These are phyloP conservation scores for Dendrophyllia cribrosa DNA, from an alignment of 64 coral and sea anemone genomes.

Conservation along the genomic window DNA sequence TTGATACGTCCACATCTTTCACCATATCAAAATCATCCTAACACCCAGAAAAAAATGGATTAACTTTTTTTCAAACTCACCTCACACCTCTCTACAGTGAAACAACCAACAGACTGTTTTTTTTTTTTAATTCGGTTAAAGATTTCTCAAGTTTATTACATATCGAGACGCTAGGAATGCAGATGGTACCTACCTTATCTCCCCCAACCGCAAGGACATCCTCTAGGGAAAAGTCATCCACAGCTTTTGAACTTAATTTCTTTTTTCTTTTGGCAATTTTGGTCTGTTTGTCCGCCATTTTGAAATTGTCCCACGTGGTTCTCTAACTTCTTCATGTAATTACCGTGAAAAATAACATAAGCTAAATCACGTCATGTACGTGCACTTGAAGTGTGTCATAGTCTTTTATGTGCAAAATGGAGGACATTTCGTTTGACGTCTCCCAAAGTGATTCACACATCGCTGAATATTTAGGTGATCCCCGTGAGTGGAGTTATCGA, in stretches of 20 bases:
- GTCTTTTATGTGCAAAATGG: not conserved
- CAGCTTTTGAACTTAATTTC: constrained; percentile 64
- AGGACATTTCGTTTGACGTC: not conserved
- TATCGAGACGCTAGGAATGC: not conserved
- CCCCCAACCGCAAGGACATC: constrained; percentile 87
- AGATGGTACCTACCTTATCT: constrained; percentile 68
- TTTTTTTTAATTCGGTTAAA: not conserved
- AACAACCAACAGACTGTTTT: not conserved
- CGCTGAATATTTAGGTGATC: not conserved
- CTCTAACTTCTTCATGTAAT: not conserved
- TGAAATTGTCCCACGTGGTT: constrained; percentile 32
- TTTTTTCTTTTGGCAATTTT: constrained; percentile 74
- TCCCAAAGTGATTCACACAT: not conserved
- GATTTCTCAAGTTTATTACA: not conserved
- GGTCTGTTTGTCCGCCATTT: constrained; percentile 41
- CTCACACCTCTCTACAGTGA: not conserved
- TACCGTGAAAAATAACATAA: not conserved
- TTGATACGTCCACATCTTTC: constrained; percentile 68
- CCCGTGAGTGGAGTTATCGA: constrained; percentile 68
- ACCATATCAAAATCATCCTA: constrained; percentile 96
- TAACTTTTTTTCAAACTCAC: not conserved
- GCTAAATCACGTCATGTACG: not conserved
- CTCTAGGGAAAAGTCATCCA: constrained; percentile 57
- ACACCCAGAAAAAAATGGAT: not conserved
- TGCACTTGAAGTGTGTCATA: not conserved